Evolutionary conservation across 2,797 vertebrate genomes (phyloP), one percentile per base, ranked within the genome.

Genomic region (Fringilla coelebs): DNA sequence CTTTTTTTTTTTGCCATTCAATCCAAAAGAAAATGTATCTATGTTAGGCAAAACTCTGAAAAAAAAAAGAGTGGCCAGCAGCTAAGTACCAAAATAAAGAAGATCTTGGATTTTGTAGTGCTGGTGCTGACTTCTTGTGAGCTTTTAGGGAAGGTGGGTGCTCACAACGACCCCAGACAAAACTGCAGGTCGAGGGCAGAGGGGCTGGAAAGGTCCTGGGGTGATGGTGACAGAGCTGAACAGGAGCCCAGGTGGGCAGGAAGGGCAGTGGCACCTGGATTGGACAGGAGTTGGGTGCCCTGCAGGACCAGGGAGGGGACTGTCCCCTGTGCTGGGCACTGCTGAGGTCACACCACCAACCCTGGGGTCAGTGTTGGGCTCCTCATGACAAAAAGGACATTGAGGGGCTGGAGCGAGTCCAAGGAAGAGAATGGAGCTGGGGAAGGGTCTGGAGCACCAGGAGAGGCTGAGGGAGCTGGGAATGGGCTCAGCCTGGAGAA

Each of bases 371-470:
- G 1, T 17, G 51, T 34, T 12, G 11, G n/a, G 28, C 4, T 0
- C 3, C 48, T 62, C 43, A 7, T 1, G 6, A 13, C 25, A 7
- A 55, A 5, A 26, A 13, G 2, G 32, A 11, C 43, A 25, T 5
- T 7, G 54, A 45, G 19, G 16, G 8, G 18, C 17, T 60, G 58
- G 71, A 66, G 28, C 0, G 0, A 0, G 25, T 12, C 7, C 32
- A 40, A 41, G 0, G 52, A 38, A 5, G 5, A 17, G 9, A 58
- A 15, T 0, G 0, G 25, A 54, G 17, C 4, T 54, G 26, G 45
- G 34, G 11, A 60, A 31, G 11, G 54, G 1, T 0, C 32, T 79
- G 48, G 36, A 61, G 58, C 11, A 5, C 16, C 65, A 41, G 26
- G 16, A 90, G 31, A 0, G 0, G 25, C 46, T 67, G 60, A 62